Evolutionary conservation across 2,113 vertebrate genomes (phyloP).

Genomic region (Sturnira hondurensis): DNA sequence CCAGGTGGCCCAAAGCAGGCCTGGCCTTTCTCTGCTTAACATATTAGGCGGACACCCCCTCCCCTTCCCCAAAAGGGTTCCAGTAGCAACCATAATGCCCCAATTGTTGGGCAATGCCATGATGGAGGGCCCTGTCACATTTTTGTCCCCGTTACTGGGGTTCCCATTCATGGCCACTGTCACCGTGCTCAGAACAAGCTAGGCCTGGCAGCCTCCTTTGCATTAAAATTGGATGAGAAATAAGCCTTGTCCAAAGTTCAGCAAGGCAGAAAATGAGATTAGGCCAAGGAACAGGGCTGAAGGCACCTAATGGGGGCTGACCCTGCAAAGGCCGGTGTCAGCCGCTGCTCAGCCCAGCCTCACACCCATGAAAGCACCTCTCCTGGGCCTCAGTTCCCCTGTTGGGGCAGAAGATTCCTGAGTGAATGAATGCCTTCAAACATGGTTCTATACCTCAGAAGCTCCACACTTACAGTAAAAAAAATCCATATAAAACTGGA

Average conservation of each 20-base stretch:
- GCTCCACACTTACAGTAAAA: not conserved
- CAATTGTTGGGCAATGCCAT: slow-evolving; percentile 84
- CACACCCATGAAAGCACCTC: not conserved
- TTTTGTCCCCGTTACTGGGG: slow-evolving; percentile 92
- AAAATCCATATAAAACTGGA: no score
- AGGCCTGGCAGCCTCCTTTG: slow-evolving; percentile 89
- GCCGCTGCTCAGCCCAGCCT: not conserved
- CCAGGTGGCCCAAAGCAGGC: slow-evolving; percentile 74
- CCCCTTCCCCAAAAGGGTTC: slow-evolving; percentile 77
- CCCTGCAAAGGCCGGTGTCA: slow-evolving; percentile 65
- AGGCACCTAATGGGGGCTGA: slow-evolving; percentile 37
- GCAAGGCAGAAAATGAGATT: slow-evolving; percentile 92
- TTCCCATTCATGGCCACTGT: slow-evolving; percentile 90
- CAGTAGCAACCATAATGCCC: slow-evolving; percentile 88
- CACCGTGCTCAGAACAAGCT: slow-evolving; percentile 85
- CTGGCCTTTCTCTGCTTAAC: slow-evolving; percentile 84
- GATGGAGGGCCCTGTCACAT: slow-evolving; percentile 96
- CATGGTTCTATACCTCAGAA: not conserved
- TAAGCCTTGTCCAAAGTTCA: slow-evolving; percentile 88
- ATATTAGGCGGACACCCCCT: slow-evolving; percentile 77
- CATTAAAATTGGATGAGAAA: slow-evolving; percentile 95
- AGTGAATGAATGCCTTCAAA: not conserved
- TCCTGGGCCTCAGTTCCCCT: not conserved
- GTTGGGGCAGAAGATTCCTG: not conserved
- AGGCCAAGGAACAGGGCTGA: slow-evolving; percentile 87